Evolutionary conservation across 2,797 vertebrate genomes (phyloP), one percentile per base, ranked within the genome.

Genomic region (Sciurus carolinensis): DNA sequence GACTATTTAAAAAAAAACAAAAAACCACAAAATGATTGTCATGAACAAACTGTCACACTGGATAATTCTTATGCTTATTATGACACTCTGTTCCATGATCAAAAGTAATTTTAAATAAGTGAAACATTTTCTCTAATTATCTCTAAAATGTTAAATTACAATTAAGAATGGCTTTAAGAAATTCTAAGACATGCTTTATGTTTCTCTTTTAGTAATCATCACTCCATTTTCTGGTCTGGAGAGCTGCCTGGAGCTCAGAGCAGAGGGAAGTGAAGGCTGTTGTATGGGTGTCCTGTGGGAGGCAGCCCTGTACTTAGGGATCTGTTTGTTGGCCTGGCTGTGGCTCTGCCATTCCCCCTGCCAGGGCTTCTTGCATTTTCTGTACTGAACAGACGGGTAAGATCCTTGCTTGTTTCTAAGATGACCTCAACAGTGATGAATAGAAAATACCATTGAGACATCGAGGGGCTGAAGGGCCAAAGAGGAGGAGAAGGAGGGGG

Each of bases 111-210:
- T 77, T 20, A 76, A 52, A 17, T 33, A 94, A 67, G 33, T 36
- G 39, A 82, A 87, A 54, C n/a, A 52, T 71, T 44, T 82, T 77
- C 15, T 30, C 36, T 39, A 82, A 54, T 69, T 52, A 52, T 81
- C 33, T 83, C 39, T 71, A 47, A 85, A 69, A 85, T 79, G 57
- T 28, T 77, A 77, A 75, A 59, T 18, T 91, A 62, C 30, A 76
- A 62, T 54, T 39, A 72, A 90, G 76, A 77, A 18, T 83, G 42
- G 80, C 62, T 82, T 90, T 67, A 47, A 81, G 69, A 90, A 90
- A 79, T 64, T 36, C 42, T 52, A 67, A 64, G 42, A 75, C 1
- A 18, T 20, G 33, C 54, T 86, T 77, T 57, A 59, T 50, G 69
- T 75, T 28, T 57, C 3, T 22, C 62, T 13, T 71, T 26, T 30